These are phyloP conservation scores for Amiota communis DNA, from an alignment of 2,888 invertebrate genomes.

Conservation along the genomic window DNA sequence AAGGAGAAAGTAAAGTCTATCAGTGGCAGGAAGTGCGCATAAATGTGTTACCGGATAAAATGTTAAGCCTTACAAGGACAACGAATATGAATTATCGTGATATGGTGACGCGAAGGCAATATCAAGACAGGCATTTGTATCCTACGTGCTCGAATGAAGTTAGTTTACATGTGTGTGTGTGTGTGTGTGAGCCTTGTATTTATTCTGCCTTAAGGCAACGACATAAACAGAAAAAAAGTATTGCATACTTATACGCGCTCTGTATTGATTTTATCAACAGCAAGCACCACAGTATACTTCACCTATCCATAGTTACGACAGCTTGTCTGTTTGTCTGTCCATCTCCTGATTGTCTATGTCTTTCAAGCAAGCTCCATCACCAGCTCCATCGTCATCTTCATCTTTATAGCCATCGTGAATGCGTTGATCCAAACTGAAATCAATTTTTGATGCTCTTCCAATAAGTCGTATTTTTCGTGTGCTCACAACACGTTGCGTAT, in stretches of 20 bases:
- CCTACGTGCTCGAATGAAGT: not conserved
- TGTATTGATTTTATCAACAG: constrained; percentile 50
- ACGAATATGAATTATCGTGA: constrained; percentile 64
- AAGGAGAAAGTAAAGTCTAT: constrained; percentile 39
- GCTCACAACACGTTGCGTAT: constrained; percentile 40
- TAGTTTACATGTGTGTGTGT: not conserved
- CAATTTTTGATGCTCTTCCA: constrained; percentile 65
- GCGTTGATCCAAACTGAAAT: constrained; percentile 46
- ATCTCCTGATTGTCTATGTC: not conserved
- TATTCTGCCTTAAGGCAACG: constrained; percentile 47
- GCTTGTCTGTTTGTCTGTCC: constrained; percentile 6
- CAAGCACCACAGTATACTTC: not conserved
- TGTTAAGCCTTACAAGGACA: constrained; percentile 60
- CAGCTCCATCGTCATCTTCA: not conserved
- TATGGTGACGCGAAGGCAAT: constrained; percentile 3
- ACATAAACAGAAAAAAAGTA: constrained; percentile 12
- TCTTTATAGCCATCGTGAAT: no score
- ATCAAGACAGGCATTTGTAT: constrained; percentile 3
- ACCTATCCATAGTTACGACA: not conserved
- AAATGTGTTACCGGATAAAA: constrained; percentile 55
- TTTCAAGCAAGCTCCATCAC: not conserved
- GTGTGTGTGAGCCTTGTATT: constrained; percentile 22
- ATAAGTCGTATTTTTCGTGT: constrained; percentile 63
- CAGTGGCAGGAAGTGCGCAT: constrained; percentile 64
- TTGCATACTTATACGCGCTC: constrained; percentile 45